Evolutionary conservation across 2,888 invertebrate species (phyloP), one percentile per base, ranked within the genome.

Genomic region (Sabatieria punctata): DNA sequence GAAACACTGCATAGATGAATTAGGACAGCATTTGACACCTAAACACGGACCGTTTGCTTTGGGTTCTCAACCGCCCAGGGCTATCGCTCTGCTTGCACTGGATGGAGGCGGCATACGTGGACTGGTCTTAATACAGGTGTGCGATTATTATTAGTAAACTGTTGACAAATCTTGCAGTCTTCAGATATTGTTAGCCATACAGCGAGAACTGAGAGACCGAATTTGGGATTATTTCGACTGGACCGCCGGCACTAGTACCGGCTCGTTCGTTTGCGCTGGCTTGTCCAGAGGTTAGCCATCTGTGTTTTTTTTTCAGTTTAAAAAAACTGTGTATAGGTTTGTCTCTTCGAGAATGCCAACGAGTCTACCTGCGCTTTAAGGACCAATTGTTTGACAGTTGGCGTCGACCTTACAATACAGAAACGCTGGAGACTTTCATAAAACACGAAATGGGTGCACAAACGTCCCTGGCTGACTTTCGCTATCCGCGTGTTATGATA

Each of bases 51-150:
- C n/a, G n/a, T n/a, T n/a, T n/a, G n/a, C n/a, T n/a, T n/a, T n/a
- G n/a, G n/a, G n/a, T n/a, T n/a, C n/a, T n/a, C n/a, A n/a, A n/a
- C n/a, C n/a, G n/a, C n/a, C n/a, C n/a, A n/a, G n/a, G n/a, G n/a
- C n/a, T n/a, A n/a, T 60, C 36, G 58, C 60, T 42, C 44, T 63
- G 27, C 67, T 97, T 0, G 84, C 84, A 57, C 72, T 97, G 26
- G 97, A 97, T 68, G 95, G 97, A 1, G 97, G 97, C n/a, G 95
- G 97, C 1, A 91, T 97, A 51, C 75, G 88, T 15, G 97, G 64
- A 21, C 49, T 64, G 8, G 57, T 65, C 19, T 55, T 63, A 37
- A 57, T 60, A 27, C 63, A 61, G 54, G 60, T 60, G n/a, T n/a
- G n/a, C n/a, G n/a, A n/a, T n/a, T n/a, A n/a, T n/a, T n/a, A n/a